Evolutionary conservation across 2,113 vertebrate species (phyloP), one percentile per base, ranked within the genome.

Genomic region (Pygoscelis antarcticus): DNA sequence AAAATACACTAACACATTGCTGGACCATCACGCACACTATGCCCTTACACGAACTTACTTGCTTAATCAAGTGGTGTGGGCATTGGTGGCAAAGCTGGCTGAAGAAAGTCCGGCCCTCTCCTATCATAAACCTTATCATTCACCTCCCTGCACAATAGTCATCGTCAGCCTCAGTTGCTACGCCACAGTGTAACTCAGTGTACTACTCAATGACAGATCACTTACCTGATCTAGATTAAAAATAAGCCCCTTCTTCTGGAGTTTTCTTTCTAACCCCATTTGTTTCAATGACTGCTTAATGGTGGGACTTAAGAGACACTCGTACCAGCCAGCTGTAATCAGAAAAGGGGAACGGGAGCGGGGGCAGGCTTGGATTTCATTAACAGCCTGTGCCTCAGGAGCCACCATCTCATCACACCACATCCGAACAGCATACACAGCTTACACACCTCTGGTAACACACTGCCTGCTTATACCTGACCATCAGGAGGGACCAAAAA

Each of bases 151-250:
- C 38, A 89, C 21, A 57, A 55, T 2, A 79, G 30, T 26, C 51
- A 71, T 36, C 3, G 0, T 21, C 52, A 60, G 61, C 27, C 32
- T 79, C 29, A 47, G 22, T 2, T 36, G 32, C 66, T 69, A 85
- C 52, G 52, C 26, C 18, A 3, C 23, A 79, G 30, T 14, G 19
- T 27, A 81, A 80, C 34, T 85, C 62, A 27, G 21, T 23, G 32
- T 70, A 58, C 54, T 62, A 70, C 88, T 70, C 44, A 84, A 65
- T 69, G 81, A 85, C 52, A 80, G 36, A 76, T 65, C 52, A 27
- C 62, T 83, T 64, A 85, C 49, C 84, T 57, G 52, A 93, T 52
- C 46, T 42, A 46, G 68, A 93, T 83, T 90, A 80, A 95, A 94
- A 86, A 74, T 58, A 80, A 91, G 10, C 44, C 51, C 55, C 16